These are phyloP conservation scores for Pristionchus exspectatus DNA, from an alignment of 2,888 invertebrate genomes.

Conservation along the genomic window DNA sequence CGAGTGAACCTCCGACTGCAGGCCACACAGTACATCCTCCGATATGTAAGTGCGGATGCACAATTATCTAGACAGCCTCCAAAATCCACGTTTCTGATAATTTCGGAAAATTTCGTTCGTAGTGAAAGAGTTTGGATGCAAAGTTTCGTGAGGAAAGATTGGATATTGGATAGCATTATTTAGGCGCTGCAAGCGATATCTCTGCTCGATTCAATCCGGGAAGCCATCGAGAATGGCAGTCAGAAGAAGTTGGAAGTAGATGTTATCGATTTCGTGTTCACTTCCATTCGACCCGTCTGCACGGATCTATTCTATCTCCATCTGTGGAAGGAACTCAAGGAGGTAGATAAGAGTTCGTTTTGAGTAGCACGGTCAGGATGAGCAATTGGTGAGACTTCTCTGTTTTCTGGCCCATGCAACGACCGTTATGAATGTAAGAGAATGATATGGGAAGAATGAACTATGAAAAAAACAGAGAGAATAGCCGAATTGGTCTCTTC, in stretches of 20 bases:
- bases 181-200: constrained; percentile 41
- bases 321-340: constrained; percentile 40
- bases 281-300: constrained; percentile 41
- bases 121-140: neutral
- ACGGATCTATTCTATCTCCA: constrained; percentile 39
- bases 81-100: too few species aligned
- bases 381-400: too few species aligned
- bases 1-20: constrained; percentile 32
- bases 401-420: too few species aligned
- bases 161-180: neutral
- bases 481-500: too few species aligned
- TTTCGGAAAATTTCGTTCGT: neutral
- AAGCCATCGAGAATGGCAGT: neutral
- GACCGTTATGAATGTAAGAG: too few species aligned
- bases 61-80: too few species aligned
- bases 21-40: constrained; percentile 33
- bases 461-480: too few species aligned
- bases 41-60: constrained; percentile 20
- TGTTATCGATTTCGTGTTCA: constrained; percentile 5
- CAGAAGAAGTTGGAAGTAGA: neutral
- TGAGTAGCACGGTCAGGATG: neutral
- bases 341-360: neutral
- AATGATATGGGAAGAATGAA: too few species aligned
- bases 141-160: too few species aligned
- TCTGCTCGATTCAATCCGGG: neutral